These are phyloP conservation scores for Pseudocheirus occidentalis DNA, from an alignment of 2,797 vertebrate genomes.

Conservation along the genomic window DNA sequence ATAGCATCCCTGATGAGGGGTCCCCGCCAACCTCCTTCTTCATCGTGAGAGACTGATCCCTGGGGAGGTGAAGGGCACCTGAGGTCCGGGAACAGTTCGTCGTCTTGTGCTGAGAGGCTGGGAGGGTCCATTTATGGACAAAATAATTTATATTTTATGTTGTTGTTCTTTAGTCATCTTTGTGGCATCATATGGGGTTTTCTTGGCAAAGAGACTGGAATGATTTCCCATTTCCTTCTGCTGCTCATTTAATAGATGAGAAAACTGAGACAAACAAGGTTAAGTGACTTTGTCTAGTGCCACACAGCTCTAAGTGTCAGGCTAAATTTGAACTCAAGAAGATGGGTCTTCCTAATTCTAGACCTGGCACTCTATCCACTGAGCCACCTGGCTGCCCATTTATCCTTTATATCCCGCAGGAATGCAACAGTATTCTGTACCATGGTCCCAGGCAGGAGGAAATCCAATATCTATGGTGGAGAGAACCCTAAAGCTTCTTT, in stretches of 20 bases:
- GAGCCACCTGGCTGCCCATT: not conserved
- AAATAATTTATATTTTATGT: not conserved
- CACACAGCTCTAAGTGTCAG: not conserved
- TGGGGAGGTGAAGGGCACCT: too few species aligned
- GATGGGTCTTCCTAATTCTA: not conserved
- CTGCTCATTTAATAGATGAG: not conserved
- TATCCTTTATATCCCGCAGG: not conserved
- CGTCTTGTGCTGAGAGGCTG: not conserved
- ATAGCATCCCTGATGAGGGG: too few species aligned
- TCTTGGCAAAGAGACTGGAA: not conserved
- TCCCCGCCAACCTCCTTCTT: not conserved
- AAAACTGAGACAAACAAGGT: not conserved
- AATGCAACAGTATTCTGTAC: not conserved
- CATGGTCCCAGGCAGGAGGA: not conserved
- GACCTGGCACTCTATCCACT: not conserved
- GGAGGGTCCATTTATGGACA: not conserved
- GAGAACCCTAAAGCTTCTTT: not conserved
- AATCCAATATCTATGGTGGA: not conserved
- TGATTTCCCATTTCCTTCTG: not conserved
- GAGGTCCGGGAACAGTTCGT: not conserved
- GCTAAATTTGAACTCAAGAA: not conserved
- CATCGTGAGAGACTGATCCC: not conserved
- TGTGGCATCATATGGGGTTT: not conserved
- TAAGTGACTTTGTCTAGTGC: not conserved
- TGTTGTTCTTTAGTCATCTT: not conserved